A percentile compares a stretch with the other conserved stretches of the same genome.
Conservation (phyloP, 2,113 vertebrate species). For the Ploceus nigricollis region DNA sequence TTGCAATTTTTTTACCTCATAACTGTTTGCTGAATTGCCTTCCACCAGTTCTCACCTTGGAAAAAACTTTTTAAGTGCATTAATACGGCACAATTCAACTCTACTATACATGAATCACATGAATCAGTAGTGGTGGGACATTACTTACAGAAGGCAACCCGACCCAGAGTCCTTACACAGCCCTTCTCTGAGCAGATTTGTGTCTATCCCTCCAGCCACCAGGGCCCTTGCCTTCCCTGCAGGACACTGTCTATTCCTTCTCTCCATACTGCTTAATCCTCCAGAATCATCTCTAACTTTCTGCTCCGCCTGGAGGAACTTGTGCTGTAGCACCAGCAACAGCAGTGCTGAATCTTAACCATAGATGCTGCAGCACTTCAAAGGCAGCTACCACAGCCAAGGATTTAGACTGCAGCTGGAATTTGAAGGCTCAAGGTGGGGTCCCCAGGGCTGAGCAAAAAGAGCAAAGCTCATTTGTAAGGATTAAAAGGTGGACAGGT, state of each 20-base stretch:
- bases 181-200: background rate
- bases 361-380: slow-evolving; percentile 36
- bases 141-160: accelerated
- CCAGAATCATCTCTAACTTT: background rate
- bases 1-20: background rate
- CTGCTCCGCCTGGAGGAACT: background rate
- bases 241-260: background rate
- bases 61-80: background rate
- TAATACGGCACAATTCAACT: background rate
- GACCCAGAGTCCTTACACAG: background rate
- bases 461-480: slow-evolving; percentile 58
- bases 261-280: background rate
- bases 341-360: background rate
- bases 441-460: slow-evolving; percentile 9
- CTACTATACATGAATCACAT: background rate
- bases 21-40: background rate
- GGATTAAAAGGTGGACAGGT: slow-evolving; percentile 61
- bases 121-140: background rate
- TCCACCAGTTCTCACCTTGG: background rate
- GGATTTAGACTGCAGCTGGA: slow-evolving; percentile 48
- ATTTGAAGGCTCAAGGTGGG: background rate
- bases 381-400: background rate
- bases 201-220: background rate
- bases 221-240: background rate
- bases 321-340: background rate